Evolutionary conservation across 2,888 invertebrate species (phyloP).

Genomic region (Lottia scabra): DNA sequence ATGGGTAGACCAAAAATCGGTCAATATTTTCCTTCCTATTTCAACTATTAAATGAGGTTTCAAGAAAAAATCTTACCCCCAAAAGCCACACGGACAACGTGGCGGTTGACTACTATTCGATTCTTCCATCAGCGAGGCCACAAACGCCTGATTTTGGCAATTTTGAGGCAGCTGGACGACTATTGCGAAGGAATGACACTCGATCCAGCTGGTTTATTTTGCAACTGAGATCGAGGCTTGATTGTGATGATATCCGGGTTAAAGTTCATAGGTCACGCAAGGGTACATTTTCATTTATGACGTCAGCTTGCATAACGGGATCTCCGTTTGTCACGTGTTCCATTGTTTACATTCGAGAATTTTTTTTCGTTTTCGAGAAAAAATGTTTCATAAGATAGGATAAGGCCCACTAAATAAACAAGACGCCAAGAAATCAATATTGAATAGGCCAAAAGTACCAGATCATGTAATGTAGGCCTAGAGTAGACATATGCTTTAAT

Average conservation of each 20-base stretch:
- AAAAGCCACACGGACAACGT: slow-evolving; percentile 61
- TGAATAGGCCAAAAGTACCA: too few species aligned
- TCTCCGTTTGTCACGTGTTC: too few species aligned
- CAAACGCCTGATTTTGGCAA: slow-evolving; percentile 23
- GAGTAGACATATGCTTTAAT: too few species aligned
- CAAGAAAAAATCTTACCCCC: slow-evolving; percentile 49
- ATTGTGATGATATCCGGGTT: slow-evolving; percentile 25
- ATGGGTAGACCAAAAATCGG: slow-evolving; percentile 18
- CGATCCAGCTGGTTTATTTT: slow-evolving; percentile 48
- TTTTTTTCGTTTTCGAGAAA: too few species aligned
- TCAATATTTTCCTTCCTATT: slow-evolving; percentile 14
- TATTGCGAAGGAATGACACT: slow-evolving; percentile 51
- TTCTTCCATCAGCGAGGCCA: slow-evolving; percentile 51
- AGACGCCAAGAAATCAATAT: too few species aligned
- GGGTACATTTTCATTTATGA: not conserved
- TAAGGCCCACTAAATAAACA: too few species aligned
- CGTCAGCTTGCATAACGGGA: not conserved
- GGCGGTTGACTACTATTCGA: slow-evolving; percentile 58
- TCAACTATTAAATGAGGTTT: slow-evolving; percentile 6
- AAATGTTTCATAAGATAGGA: too few species aligned
- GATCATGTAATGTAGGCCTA: too few species aligned
- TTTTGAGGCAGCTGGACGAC: slow-evolving; percentile 27
- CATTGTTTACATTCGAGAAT: too few species aligned
- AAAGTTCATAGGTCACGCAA: slow-evolving; percentile 23
- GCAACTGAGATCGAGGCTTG: slow-evolving; percentile 45